A percentile compares a stretch with the other conserved stretches of the same genome.
These are phyloP conservation scores for Drosophila nr. medialis DNA, from an alignment of 2,888 invertebrate species.

Conservation along the genomic window DNA sequence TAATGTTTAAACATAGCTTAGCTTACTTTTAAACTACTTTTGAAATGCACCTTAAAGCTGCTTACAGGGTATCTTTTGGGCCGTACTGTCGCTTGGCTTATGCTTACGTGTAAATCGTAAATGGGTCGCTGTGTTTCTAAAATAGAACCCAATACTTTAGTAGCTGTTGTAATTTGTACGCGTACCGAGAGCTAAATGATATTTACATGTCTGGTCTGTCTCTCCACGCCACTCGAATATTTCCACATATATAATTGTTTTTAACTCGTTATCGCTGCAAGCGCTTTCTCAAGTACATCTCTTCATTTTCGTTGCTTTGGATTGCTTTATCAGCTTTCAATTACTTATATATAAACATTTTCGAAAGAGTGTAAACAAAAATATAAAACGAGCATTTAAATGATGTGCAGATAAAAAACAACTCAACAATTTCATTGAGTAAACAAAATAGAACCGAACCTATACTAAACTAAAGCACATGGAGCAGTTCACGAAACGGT, in stretches of 20 bases:
- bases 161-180: slow-evolving; percentile 13
- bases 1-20: neutral
- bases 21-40: neutral
- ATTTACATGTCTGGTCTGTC: slow-evolving; percentile 35
- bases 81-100: neutral
- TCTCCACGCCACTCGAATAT: slow-evolving; percentile 48
- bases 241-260: slow-evolving; percentile 34
- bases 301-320: slow-evolving; percentile 12
- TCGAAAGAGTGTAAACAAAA: slow-evolving; percentile 42
- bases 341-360: slow-evolving; percentile 50
- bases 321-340: slow-evolving; percentile 54
- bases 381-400: slow-evolving; percentile 24
- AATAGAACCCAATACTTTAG: slow-evolving; percentile 53
- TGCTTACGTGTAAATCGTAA: slow-evolving; percentile 35
- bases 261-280: slow-evolving; percentile 37
- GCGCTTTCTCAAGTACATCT: slow-evolving; percentile 40
- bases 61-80: neutral
- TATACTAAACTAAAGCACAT: slow-evolving; percentile 32
- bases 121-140: slow-evolving; percentile 59
- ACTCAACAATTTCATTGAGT: slow-evolving; percentile 21
- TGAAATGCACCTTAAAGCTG: too few relatives aligned
- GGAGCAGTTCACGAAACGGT: slow-evolving; percentile 5
- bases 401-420: slow-evolving; percentile 43
- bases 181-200: slow-evolving; percentile 6
- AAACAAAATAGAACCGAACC: slow-evolving; percentile 37